A percentile compares a stretch with the other conserved stretches of the same genome.
Evolutionary conservation across 2,113 vertebrate genomes (phyloP).

Genomic region (Festucalex cinctus): DNA sequence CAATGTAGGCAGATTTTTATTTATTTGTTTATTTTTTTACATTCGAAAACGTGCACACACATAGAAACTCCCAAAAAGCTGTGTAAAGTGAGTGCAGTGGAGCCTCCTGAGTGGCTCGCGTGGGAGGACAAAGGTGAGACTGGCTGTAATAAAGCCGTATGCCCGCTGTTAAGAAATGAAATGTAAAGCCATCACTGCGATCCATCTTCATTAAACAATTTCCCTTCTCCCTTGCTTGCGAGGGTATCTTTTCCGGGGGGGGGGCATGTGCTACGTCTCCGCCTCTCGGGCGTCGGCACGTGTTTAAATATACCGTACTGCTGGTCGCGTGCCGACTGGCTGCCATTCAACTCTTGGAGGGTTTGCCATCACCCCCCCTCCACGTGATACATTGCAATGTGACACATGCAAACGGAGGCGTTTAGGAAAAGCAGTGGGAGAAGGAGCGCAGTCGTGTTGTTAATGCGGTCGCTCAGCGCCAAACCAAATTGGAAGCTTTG

Average conservation of each 20-base stretch:
- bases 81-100: conserved; percentile 48
- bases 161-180: conserved; percentile 78
- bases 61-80: conserved; percentile 20
- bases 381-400: conserved; percentile 75
- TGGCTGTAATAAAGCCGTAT: conserved; percentile 79
- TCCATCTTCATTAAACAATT: conserved; percentile 81
- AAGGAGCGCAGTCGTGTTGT: conserved; percentile 64
- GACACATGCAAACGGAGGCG: conserved; percentile 77
- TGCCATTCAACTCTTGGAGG: conserved; percentile 76
- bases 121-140: conserved; percentile 72
- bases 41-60: conserved; percentile 4
- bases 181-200: conserved; percentile 76
- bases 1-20: conserved; percentile 60
- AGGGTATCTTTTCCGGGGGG: conserved; percentile 72
- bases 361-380: conserved; percentile 67
- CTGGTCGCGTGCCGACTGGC: conserved; percentile 72
- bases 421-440: conserved; percentile 71
- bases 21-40: neutral
- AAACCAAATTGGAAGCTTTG: conserved; percentile 54
- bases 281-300: conserved; percentile 60
- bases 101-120: conserved; percentile 51
- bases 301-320: conserved; percentile 70
- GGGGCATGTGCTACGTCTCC: conserved; percentile 68
- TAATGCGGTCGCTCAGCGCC: conserved; percentile 58
- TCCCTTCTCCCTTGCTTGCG: conserved; percentile 69